Evolutionary conservation across 1,140 invertebrate genomes (phyloP).

Genomic region (Papilio xuthus): DNA sequence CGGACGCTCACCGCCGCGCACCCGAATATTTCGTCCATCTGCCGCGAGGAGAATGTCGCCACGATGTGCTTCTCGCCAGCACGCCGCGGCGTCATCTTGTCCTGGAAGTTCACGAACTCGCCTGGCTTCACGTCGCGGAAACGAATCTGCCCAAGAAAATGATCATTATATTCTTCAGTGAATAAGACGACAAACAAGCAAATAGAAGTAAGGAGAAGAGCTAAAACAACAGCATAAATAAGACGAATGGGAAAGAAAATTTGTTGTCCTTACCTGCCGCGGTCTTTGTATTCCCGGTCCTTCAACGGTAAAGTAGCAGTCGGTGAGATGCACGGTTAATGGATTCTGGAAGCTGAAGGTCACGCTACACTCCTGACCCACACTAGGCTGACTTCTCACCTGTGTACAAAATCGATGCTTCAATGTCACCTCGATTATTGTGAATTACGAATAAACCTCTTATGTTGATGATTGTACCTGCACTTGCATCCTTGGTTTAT

Average conservation of each 20-base stretch:
- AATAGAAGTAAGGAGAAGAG: too few relatives aligned
- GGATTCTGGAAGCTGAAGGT: conserved; percentile 87
- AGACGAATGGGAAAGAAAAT: neutral
- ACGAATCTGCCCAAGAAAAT: conserved; percentile 62
- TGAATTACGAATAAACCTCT: neutral
- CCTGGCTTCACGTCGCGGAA: conserved; percentile 83
- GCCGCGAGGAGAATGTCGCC: conserved; percentile 84
- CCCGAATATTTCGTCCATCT: conserved; percentile 84
- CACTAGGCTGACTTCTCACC: conserved; percentile 76
- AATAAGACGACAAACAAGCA: neutral
- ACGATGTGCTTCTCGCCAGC: conserved; percentile 83
- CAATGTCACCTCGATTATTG: neutral
- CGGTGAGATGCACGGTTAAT: conserved; percentile 82
- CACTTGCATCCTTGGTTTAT: conserved; percentile 84
- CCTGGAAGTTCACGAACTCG: conserved; percentile 82
- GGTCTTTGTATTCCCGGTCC: conserved; percentile 85
- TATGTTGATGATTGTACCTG: conserved; percentile 58
- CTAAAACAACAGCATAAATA: too few relatives aligned
- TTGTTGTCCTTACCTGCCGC: conserved; percentile 73
- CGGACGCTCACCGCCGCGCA: conserved; percentile 78
- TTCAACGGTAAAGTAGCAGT: conserved; percentile 86
- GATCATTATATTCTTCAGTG: neutral
- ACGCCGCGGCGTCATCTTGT: conserved; percentile 82
- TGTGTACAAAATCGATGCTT: conserved; percentile 46
- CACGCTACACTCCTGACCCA: conserved; percentile 74